Evolutionary conservation across 1,140 invertebrate genomes (phyloP), one percentile per base, ranked within the genome.

Genomic region (Lethrus apterus): DNA sequence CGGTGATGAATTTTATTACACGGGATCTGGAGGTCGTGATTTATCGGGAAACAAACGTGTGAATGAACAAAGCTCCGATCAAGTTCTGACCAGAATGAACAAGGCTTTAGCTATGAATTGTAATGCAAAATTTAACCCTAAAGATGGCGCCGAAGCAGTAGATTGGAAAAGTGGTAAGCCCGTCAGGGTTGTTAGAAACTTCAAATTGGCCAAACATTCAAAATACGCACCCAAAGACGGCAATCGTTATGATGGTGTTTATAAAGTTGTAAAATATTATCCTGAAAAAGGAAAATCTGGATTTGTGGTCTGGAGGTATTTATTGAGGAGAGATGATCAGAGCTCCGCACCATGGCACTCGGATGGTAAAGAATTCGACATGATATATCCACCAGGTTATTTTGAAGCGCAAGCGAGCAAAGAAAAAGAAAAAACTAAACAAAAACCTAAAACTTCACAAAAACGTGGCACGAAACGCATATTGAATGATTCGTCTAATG

Each of bases 251-350:
- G 80, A 85, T 68, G 84, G 84, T 2, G 76, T 86, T 29, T 87
- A 87, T 62, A 86, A 87, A 67, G 79, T 92, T 4, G 82, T 88
- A 0, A 89, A 86, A 55, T 93, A 91, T 63, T 91, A 84, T 70
- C 83, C 83, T 2, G 79, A 85, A 58, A 83, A 78, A 48, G 86
- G 86, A 8, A 75, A 84, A 55, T 84, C 84, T 32, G 88, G 87
- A 1, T 89, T 81, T 61, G 69, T 76, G 4, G 83, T 93, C 8
- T 93, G 88, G 88, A 75, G 84, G 32, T 93, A 87, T 61, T 56
- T 86, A 9, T 62, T 93, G 26, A 68, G 80, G 44, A 70, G 89
- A 54, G 89, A 93, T 65, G 89, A 93, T 67, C 77, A 81, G 1
- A 67, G 59, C 9, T 84, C 87, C 1, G 81, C 89, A 9, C 89